Base-by-base conservation (phyloP, 2,888 invertebrate genomes). In the Adelognathus sp. region DNA sequence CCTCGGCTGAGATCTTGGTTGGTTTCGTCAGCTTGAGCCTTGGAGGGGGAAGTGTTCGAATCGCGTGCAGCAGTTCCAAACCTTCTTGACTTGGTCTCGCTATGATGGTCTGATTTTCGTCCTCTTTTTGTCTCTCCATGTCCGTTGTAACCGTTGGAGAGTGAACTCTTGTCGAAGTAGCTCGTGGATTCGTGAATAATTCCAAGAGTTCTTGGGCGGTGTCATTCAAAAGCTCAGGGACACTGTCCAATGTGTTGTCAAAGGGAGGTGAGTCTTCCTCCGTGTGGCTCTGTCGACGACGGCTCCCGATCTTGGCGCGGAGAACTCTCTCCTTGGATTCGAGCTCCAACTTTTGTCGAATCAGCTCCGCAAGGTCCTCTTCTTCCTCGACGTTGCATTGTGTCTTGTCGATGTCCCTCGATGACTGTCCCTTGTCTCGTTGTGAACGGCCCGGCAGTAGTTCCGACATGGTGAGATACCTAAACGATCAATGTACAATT, bases 1-100 rank as follows among this genome's bases (percentile, higher is more conserved):
- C 18, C 4, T 9, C 5, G 16, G 52, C 29, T 24, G 61, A 54
- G 36, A 60, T 50, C 33, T 18, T 60, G 14, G 58, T 67, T 5
- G 41, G 50, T 36, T 56, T 58, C 0, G 60, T 66, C 52, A 60
- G 29, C 7, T 60, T 69, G 1, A 75, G n/a, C 29, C 29, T 39
- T 14, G 75, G 52, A 11, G 75, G 69, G 33, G 75, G 54, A 11
- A 58, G 60, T 4, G 29, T 29, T 0, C 14, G 29, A 5, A 76
- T 76, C 7, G 39, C 63, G 1, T 54, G 29, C 0, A 60, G 44
- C 1, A 75, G 52, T 14, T 11, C 11, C 3, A 50, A n/a, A 24
- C 31, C 72, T 9, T 31, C 63, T 2, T 33, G 7, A n/a, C 31
- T 61, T 14, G 36, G 18, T 1, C 18, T 21, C n/a, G 21, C 14